Base-by-base conservation (phyloP, 2,888 invertebrate species). In the Ornithoptera priamus region DNA sequence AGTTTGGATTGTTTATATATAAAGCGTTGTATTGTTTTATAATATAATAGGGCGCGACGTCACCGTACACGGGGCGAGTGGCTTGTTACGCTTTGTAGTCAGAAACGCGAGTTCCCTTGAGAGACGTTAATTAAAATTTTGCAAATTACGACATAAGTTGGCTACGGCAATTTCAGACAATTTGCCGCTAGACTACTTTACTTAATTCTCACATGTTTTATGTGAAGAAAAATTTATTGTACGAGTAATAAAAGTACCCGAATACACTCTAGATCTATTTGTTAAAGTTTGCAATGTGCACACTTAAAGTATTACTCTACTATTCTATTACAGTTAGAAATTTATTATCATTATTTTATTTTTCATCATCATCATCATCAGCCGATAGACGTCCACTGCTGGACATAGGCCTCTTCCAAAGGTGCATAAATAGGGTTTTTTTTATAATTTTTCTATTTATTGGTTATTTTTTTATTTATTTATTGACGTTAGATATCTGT, bases 91-190 rank as follows among this genome's bases (percentile, higher is more conserved):
- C 57, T 57, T 57, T 57, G 57, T 60, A 42, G 30, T 68, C 50
- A 59, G 64, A 65, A 65, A 53, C 24, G 53, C 12, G 59, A 22
- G 68, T 20, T 67, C 63, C 12, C 22, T 22, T 15, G 68, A 6
- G 60, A 36, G 64, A 69, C 53, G 59, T 65, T 69, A 64, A 69
- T 69, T 69, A 69, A 69, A 69, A 60, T 65, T 69, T 65, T 42
- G 64, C 68, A 39, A 46, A 64, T 68, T 60, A 68, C 50, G 62
- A 8, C 46, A 57, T 24, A 68, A 68, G 58, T 62, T 46, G 24
- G 67, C 58, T 46, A 57, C 62, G 62, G 53, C 60, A 64, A 60
- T 69, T 69, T 60, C 22, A 30, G 15, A 24, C 18, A 53, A 30
- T 63, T 50, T 8, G 30, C 46, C 6, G 50, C 22, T 18, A 12